phyloP scores from a whole-genome alignment of 92 coral and sea anemone species.

The Plumapathes pennacea region DNA sequence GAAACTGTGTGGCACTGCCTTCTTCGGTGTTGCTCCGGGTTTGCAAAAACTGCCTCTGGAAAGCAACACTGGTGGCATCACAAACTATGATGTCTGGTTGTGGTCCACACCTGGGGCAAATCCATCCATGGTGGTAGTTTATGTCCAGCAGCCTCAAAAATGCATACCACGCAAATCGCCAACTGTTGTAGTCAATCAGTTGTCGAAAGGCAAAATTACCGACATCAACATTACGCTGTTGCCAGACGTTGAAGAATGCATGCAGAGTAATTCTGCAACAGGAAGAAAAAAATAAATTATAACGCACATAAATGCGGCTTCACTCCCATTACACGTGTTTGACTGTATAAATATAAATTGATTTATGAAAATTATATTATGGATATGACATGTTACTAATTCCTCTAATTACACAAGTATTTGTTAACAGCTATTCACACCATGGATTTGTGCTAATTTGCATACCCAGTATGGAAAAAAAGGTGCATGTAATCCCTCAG shows the following conservation, averaged over 20 bases:
- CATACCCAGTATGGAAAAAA: conserved; percentile 1
- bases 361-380: too few relatives aligned
- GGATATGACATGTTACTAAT: too few relatives aligned
- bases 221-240: conserved; percentile 32
- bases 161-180: conserved; percentile 55
- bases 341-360: too few relatives aligned
- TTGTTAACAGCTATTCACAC: too few relatives aligned
- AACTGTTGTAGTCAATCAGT: conserved; percentile 37
- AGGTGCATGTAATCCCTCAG: conserved; percentile 7
- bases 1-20: too few relatives aligned
- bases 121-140: conserved; percentile 25
- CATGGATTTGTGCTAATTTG: too few relatives aligned
- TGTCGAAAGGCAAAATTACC: conserved; percentile 6
- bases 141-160: conserved; percentile 54
- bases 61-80: conserved; percentile 49
- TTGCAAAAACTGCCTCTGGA: too few relatives aligned
- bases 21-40: too few relatives aligned
- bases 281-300: not conserved
- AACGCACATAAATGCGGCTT: too few relatives aligned
- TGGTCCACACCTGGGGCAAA: conserved; percentile 36
- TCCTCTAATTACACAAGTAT: too few relatives aligned
- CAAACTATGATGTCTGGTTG: conserved; percentile 36
- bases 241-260: conserved; percentile 43
- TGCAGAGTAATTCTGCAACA: conserved; percentile 31
- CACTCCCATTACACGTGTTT: too few relatives aligned